A percentile compares a stretch with the other conserved stretches of the same genome.
phyloP scores from a whole-genome alignment of 1,140 invertebrate genomes.

The Drosophila santomea region DNA sequence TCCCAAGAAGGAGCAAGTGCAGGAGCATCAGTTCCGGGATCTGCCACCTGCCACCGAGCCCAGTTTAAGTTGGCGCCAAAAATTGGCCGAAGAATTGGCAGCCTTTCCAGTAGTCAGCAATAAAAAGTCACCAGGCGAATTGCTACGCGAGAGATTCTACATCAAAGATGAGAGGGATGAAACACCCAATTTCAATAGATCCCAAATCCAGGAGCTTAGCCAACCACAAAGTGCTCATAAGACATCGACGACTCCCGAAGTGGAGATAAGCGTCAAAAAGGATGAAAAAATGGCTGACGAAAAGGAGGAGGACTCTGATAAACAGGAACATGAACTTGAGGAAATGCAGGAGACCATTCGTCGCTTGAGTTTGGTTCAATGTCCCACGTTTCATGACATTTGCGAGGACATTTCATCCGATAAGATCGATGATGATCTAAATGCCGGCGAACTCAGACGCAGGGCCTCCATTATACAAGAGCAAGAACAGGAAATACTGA shows the following conservation, averaged over 20 bases:
- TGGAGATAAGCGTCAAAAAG: not conserved
- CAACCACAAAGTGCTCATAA: not conserved
- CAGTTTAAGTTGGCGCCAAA: conserved; percentile 86
- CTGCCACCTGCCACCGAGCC: conserved; percentile 63
- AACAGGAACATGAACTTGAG: conserved; percentile 31
- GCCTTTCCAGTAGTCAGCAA: conserved; percentile 66
- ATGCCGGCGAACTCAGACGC: conserved; percentile 84
- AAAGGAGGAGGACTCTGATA: conserved; percentile 12
- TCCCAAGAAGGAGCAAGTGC: conserved; percentile 59
- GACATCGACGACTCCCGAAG: not conserved
- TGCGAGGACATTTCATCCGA: conserved; percentile 86
- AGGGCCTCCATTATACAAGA: conserved; percentile 82
- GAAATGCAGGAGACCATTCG: conserved; percentile 61
- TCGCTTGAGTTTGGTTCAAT: conserved; percentile 78
- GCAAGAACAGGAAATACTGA: conserved; percentile 78
- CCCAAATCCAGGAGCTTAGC: conserved; percentile 1
- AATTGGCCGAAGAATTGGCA: conserved; percentile 86
- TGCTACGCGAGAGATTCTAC: conserved; percentile 90
- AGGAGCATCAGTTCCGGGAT: conserved; percentile 69
- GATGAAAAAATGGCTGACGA: not conserved
- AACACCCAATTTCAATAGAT: conserved; percentile 9
- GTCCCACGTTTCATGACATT: conserved; percentile 86
- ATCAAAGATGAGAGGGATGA: conserved; percentile 87
- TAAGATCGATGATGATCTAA: conserved; percentile 85
- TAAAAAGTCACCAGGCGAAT: conserved; percentile 89